These are phyloP conservation scores for Salpingus planirostris DNA, from an alignment of 2,888 invertebrate genomes.

Conservation along the genomic window DNA sequence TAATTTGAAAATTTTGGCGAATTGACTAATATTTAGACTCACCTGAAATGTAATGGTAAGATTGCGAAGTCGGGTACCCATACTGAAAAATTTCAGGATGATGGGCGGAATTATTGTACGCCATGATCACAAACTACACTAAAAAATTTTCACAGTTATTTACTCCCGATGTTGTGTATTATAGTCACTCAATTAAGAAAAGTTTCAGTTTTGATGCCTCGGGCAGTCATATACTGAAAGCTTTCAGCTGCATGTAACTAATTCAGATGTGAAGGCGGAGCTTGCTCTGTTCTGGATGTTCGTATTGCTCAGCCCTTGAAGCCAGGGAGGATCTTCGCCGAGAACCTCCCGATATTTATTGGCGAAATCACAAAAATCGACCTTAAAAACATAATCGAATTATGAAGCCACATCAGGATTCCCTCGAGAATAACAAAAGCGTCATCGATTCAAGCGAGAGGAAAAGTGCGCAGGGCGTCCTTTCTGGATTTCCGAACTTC, in stretches of 20 bases:
- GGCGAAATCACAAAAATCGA: constrained; percentile 6
- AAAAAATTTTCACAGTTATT: constrained; percentile 5
- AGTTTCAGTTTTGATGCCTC: constrained; percentile 16
- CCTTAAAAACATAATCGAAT: too few relatives aligned
- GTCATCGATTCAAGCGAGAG: too few relatives aligned
- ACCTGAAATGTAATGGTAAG: constrained; percentile 34
- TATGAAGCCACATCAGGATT: too few relatives aligned
- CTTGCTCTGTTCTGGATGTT: constrained; percentile 7
- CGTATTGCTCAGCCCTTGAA: constrained; percentile 20
- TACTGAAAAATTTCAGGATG: constrained; percentile 33
- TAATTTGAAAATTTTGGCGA: too few relatives aligned
- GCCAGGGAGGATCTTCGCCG: constrained; percentile 19
- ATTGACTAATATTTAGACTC: too few relatives aligned
- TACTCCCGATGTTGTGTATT: constrained; percentile 7
- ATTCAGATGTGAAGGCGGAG: constrained; percentile 21
- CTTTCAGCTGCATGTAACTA: constrained; percentile 18
- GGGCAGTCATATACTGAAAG: constrained; percentile 20
- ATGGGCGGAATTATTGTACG: constrained; percentile 31
- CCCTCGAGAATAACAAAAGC: too few relatives aligned
- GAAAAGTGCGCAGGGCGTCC: too few relatives aligned
- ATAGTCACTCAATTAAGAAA: constrained; percentile 11
- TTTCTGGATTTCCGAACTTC: too few relatives aligned
- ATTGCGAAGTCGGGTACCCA: constrained; percentile 27
- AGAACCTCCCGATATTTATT: constrained; percentile 17
- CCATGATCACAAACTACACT: too few relatives aligned